phyloP scores from a whole-genome alignment of 2,113 vertebrate species.

The Glaucidium brasilianum region DNA sequence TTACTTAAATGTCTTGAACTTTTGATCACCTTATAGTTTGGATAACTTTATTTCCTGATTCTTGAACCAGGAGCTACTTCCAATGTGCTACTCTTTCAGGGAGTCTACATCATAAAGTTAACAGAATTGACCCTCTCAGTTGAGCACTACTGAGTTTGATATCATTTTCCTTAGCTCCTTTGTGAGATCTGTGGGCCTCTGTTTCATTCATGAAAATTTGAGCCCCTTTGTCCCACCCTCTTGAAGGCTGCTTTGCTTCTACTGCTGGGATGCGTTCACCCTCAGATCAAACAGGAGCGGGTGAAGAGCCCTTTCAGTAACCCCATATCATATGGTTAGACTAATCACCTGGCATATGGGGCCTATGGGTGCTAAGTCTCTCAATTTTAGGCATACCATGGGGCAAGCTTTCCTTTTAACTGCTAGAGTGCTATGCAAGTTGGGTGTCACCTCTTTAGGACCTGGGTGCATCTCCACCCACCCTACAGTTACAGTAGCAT shows the following conservation, averaged over 20 bases:
- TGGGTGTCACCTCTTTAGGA: neutral
- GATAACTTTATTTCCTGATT: neutral
- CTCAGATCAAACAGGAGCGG: fast-evolving
- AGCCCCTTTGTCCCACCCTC: neutral
- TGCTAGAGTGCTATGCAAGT: neutral
- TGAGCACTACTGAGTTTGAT: neutral
- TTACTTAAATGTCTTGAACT: neutral
- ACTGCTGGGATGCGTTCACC: neutral
- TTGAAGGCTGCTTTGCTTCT: neutral
- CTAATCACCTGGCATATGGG: neutral
- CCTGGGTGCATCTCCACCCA: neutral
- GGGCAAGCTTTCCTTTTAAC: neutral
- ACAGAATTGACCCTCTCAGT: neutral
- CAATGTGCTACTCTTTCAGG: neutral
- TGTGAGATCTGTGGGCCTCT: neutral
- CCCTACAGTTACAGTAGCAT: neutral
- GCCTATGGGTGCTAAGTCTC: neutral
- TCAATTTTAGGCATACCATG: neutral
- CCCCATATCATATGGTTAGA: neutral
- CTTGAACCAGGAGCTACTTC: neutral
- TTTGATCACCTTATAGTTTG: neutral
- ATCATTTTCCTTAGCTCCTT: neutral
- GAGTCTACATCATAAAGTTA: neutral
- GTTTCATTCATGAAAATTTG: neutral
- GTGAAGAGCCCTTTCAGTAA: neutral